phyloP scores from a whole-genome alignment of 2,113 vertebrate species.

The Brachypteracias leptosomus region DNA sequence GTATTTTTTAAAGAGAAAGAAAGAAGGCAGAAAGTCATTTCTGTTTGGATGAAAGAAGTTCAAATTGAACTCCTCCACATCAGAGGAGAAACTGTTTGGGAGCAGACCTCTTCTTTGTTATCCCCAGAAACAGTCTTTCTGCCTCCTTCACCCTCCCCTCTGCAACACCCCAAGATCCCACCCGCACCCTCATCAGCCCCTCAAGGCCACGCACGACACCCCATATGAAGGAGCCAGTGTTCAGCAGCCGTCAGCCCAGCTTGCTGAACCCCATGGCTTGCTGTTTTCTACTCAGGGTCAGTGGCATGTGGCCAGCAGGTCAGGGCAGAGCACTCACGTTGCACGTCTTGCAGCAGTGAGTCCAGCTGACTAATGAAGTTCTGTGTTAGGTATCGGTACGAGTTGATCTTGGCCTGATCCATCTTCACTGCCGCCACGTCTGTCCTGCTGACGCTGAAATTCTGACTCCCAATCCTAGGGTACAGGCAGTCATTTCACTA shows the following conservation, averaged over 20 bases:
- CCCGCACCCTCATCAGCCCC: not conserved
- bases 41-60: conserved; percentile 13
- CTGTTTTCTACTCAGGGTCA: rapidly evolving
- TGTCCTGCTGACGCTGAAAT: rapidly evolving
- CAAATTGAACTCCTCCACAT: not conserved
- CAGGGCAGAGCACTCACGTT: not conserved
- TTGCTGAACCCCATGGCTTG: not conserved
- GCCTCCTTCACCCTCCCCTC: not conserved
- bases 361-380: rapidly evolving
- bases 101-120: not conserved
- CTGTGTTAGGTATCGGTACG: rapidly evolving
- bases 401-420: rapidly evolving
- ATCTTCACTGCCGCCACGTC: rapidly evolving
- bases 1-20: conserved; percentile 27
- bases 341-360: rapidly evolving
- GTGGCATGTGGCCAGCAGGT: rapidly evolving
- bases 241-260: rapidly evolving
- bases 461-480: not conserved
- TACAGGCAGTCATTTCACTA: not conserved
- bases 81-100: not conserved
- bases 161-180: not conserved
- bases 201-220: rapidly evolving
- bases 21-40: conserved; percentile 19
- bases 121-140: not conserved
- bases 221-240: rapidly evolving